These are phyloP conservation scores for Alaudala cheleensis DNA, from an alignment of 2,113 vertebrate genomes.

Conservation along the genomic window DNA sequence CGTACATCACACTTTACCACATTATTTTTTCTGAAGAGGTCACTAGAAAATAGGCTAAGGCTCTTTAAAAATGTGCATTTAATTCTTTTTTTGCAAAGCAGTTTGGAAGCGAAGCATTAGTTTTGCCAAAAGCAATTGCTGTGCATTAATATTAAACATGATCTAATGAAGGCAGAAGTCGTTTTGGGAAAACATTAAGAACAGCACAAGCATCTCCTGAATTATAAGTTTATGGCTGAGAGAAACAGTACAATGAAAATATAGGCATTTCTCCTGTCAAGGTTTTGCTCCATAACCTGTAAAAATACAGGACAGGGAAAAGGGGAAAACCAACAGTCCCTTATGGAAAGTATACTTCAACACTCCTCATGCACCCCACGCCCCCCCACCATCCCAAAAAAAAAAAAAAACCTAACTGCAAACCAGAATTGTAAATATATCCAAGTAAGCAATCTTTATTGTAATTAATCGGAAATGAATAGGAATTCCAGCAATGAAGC, in stretches of 20 bases:
- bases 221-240: conserved; percentile 51
- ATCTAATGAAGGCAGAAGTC: conserved; percentile 67
- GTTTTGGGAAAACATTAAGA: conserved; percentile 70
- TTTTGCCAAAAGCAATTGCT: conserved; percentile 72
- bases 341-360: neutral
- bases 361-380: neutral
- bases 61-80: neutral
- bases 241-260: conserved; percentile 49
- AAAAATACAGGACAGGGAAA: neutral
- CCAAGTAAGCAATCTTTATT: neutral
- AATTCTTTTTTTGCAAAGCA: conserved; percentile 28
- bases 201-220: conserved; percentile 52
- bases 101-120: conserved; percentile 34
- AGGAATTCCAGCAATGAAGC: neutral
- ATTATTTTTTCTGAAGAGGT: neutral
- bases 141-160: conserved; percentile 71
- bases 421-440: neutral
- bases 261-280: neutral
- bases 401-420: fast-evolving
- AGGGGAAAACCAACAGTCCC: neutral
- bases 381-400: fast-evolving
- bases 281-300: neutral
- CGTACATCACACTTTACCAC: neutral
- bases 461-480: neutral
- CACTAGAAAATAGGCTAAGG: conserved; percentile 18